These are phyloP conservation scores for Botia kubotai DNA, from an alignment of 2,797 vertebrate species.

Conservation along the genomic window DNA sequence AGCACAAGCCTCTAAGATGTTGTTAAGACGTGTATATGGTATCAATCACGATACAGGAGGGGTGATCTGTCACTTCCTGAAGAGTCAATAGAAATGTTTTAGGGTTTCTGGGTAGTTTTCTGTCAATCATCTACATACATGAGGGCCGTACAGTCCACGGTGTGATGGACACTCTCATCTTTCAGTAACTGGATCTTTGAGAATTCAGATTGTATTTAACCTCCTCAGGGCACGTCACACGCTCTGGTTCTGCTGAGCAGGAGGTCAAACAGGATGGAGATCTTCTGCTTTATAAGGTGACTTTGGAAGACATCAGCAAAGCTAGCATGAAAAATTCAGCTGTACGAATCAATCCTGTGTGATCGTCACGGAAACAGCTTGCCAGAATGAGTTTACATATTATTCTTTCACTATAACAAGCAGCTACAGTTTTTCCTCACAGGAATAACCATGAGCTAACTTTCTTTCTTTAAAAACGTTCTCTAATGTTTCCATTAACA, in stretches of 20 bases:
- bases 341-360: background rate
- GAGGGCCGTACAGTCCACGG: background rate
- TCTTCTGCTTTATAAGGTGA: constrained; percentile 23
- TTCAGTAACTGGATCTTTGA: background rate
- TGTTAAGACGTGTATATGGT: background rate
- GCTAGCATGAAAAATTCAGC: background rate
- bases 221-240: background rate
- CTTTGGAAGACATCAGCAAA: constrained; percentile 6
- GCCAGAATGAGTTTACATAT: constrained; percentile 35
- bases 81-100: background rate
- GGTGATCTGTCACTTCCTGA: constrained; percentile 28
- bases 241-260: background rate
- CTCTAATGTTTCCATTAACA: no score
- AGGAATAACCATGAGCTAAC: constrained; percentile 24
- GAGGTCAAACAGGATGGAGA: background rate
- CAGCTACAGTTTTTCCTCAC: constrained; percentile 32
- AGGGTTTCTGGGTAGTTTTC: constrained; percentile 13
- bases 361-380: constrained; percentile 19
- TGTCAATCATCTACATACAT: constrained; percentile 21
- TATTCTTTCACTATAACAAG: constrained; percentile 39
- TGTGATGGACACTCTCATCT: background rate
- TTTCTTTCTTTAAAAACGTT: background rate
- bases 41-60: background rate
- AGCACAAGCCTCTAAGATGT: background rate
- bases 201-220: constrained; percentile 13